Conservation (phyloP, 2,888 invertebrate genomes). For the Cephus spinipes region DNA sequence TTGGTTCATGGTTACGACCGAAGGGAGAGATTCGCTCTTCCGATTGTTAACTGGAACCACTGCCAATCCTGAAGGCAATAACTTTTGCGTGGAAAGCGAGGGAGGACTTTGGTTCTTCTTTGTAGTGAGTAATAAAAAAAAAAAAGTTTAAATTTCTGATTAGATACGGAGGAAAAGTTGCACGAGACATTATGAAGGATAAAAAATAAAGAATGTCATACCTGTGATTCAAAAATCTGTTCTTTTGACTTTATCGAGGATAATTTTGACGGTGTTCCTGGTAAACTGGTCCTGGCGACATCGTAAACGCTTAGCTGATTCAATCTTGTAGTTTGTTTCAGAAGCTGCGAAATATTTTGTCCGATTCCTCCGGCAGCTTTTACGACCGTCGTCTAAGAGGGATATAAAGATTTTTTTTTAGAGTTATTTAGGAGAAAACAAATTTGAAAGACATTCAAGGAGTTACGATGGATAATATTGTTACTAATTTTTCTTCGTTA, state of each 20-base stretch:
- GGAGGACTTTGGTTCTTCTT: background rate
- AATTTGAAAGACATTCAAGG: background rate
- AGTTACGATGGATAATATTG: background rate
- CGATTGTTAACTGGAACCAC: background rate
- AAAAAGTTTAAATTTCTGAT: background rate
- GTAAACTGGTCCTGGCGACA: background rate
- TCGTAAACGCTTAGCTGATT: background rate
- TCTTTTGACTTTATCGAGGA: background rate
- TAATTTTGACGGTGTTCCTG: background rate
- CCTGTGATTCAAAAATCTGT: background rate
- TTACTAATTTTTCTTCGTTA: background rate
- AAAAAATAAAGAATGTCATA: background rate
- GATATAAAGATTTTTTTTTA: background rate
- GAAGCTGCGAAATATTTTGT: background rate
- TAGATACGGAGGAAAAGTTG: too few species aligned
- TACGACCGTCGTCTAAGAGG: background rate
- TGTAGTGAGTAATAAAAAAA: too few species aligned
- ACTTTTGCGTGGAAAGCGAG: background rate
- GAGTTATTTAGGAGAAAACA: background rate
- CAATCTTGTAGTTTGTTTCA: background rate
- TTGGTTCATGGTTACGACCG: conserved; percentile 12
- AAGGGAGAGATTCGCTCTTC: conserved; percentile 13
- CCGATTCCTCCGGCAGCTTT: conserved; percentile 1
- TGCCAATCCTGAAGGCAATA: background rate
- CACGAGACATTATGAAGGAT: background rate